A percentile compares a stretch with the other conserved stretches of the same genome.
Conservation (phyloP, 2,113 vertebrate species). For the Myotis yumanensis region DNA sequence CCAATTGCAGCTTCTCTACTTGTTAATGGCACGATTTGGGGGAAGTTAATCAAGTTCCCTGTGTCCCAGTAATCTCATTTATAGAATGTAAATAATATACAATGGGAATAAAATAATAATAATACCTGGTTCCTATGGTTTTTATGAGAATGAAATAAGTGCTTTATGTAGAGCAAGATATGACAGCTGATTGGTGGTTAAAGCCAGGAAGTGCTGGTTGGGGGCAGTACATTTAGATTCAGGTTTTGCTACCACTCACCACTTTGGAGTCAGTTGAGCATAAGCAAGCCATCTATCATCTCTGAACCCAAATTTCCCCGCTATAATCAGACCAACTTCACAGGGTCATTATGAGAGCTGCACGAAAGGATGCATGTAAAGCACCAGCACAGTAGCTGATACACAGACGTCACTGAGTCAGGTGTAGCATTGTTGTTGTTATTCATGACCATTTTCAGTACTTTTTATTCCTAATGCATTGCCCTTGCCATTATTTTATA, state of each 20-base stretch:
- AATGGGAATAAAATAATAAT: neutral
- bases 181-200: neutral
- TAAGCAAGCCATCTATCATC: neutral
- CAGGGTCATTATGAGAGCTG: neutral
- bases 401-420: neutral
- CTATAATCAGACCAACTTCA: neutral
- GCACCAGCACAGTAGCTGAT: neutral
- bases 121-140: neutral
- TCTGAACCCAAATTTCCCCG: neutral
- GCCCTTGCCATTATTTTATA: slow-evolving; percentile 29
- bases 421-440: neutral
- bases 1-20: neutral
- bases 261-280: neutral
- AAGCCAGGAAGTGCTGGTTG: neutral
- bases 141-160: neutral
- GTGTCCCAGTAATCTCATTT: neutral
- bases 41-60: neutral
- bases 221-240: neutral
- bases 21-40: neutral
- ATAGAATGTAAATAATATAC: neutral
- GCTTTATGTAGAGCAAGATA: neutral
- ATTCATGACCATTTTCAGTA: neutral
- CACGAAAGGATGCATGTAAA: neutral
- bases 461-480: neutral
- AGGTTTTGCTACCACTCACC: neutral